Evolutionary conservation across 2,797 vertebrate species (phyloP), one percentile per base, ranked within the genome.

Genomic region (Helarctos malayanus): DNA sequence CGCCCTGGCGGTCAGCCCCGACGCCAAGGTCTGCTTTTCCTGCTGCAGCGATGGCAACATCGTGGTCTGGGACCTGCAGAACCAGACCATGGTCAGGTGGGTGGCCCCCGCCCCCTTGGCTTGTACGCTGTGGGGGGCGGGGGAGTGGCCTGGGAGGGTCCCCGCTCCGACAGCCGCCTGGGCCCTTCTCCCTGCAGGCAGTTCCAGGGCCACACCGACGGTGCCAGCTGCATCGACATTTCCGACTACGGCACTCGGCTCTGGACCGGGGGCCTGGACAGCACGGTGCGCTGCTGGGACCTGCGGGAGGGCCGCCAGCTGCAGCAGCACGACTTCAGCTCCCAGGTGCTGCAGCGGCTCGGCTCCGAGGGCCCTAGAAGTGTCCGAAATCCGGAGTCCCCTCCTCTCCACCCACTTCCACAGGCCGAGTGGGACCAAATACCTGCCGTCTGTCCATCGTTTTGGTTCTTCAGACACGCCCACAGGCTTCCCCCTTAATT

Each of bases 191-290:
- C 7, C 14, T 45, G 1, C 91, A 98, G 98, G 93, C 97, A 99
- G 98, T 99, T 99, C 98, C 98, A 99, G 0, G 99, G 99, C 82
- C 99, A 99, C 96, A 99, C 99, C 0, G 99, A 99, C 0, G 99
- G 99, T 14, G 99, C 99, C 94, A 99, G 99, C 98, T 99, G 99
- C 98, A 99, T 99, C 0, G 99, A 99, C 93, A 99, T 99, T 91
- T 99, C 99, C 0, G 99, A 99, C 0, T 14, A 99, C 0, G 99
- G 99, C 95, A 99, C 99, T 94, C 99, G 99, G 91, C 99, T 99
- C 92, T 99, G 99, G 99, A 99, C 99, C 0, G 99, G 99, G 0
- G 99, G 99, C 0, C 97, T 99, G 98, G 99, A 99, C 99, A 99
- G 99, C 98, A 99, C 99, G 0, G 99, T 99, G 73, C 99, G 99